Evolutionary conservation across 2,797 vertebrate species (phyloP), one percentile per base, ranked within the genome.

Genomic region (Catamblyrhynchus diadema): DNA sequence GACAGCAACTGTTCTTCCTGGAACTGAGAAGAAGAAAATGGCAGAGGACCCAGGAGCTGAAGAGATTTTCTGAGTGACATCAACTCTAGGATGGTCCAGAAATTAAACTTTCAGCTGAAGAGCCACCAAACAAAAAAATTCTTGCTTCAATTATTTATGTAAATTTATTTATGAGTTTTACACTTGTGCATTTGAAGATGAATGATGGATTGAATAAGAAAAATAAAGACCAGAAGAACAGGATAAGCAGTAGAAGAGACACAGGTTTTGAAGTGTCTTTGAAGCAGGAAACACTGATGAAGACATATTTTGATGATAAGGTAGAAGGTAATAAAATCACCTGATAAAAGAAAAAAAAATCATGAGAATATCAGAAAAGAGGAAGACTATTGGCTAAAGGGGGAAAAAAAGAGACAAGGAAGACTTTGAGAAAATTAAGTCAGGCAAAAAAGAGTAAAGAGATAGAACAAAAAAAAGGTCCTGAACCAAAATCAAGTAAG

Each of bases 321-420:
- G 15, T 45, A 16, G 21, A 83, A 53, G 9, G 17, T 18, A 72
- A 81, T 20, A 27, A 78, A 92, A 64, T 56, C 16, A 60, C 2
- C 4, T 33, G 28, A n/a, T 23, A 7, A 90, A 70, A 9, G 50
- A 80, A 15, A 1, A 33, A 39, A 32, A 32, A 47, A 24, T 48
- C 1, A 4, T 0, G 2, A 4, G 4, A 28, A 42, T 73, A 70
- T 28, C 54, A 57, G 33, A 57, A 87, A 91, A 57, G 8, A 47
- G 11, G 20, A 91, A 39, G 14, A 39, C 16, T 72, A 21, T 50
- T 10, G 54, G 8, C 9, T 66, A 66, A 70, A 69, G 5, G 6
- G 6, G 10, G 0, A 4, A 35, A 48, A 48, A n/a, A 32, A 37
- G n/a, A 39, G 7, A 45, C 1, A 3, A 50, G 18, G 1, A 9